Evolutionary conservation across 2,113 vertebrate species (phyloP).

Genomic region (Leptodactylus fuscus): DNA sequence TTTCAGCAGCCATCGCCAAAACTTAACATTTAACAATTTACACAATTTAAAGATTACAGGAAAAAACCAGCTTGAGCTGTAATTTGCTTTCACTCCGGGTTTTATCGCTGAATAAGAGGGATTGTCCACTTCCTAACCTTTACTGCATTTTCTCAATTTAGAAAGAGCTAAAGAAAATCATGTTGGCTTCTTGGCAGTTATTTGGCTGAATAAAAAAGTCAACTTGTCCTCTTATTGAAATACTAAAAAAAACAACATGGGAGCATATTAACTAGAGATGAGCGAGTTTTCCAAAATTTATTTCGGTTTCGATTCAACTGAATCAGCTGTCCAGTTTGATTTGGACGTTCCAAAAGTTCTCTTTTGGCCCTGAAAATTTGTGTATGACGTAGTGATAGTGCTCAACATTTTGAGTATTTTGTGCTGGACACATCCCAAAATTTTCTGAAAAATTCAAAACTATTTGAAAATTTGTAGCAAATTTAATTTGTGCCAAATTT

Average conservation of each 20-base stretch:
- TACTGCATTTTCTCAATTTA: slow-evolving; percentile 31
- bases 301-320: too few species aligned
- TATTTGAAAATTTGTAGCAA: too few species aligned
- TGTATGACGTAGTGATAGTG: too few species aligned
- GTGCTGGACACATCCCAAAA: too few species aligned
- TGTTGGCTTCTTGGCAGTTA: background rate
- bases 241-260: background rate
- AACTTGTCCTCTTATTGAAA: background rate
- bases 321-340: too few species aligned
- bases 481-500: too few species aligned
- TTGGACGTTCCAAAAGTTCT: too few species aligned
- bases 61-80: background rate
- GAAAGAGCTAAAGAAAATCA: background rate
- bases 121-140: slow-evolving; percentile 35
- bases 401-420: too few species aligned
- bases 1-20: background rate
- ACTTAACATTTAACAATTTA: slow-evolving; percentile 11
- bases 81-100: slow-evolving; percentile 15
- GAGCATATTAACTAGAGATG: too few species aligned
- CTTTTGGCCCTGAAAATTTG: too few species aligned
- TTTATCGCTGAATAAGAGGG: slow-evolving; percentile 14
- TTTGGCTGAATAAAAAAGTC: background rate
- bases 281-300: too few species aligned
- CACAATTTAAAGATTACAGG: slow-evolving; percentile 33
- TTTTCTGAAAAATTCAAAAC: too few species aligned